Evolutionary conservation across 2,113 vertebrate species (phyloP), one percentile per base, ranked within the genome.

Genomic region (Nothobranchius kuhntae): DNA sequence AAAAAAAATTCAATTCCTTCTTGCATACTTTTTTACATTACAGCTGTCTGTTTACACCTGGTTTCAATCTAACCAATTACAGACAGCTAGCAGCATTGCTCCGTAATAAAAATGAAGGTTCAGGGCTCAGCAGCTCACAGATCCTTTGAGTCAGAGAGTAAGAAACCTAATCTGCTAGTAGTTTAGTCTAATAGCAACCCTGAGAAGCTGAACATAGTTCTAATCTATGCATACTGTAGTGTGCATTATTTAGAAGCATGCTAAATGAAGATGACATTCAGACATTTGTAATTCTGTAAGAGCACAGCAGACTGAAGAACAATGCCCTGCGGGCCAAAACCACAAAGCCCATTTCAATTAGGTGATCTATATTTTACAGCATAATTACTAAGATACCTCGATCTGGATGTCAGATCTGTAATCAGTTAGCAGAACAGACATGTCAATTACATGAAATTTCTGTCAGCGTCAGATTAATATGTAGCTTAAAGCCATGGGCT

Each of bases 231-330:
- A 75, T 75, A 82, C 75, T 77, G 81, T 81, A 73, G 71, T 46
- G 63, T 60, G 40, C 55, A 58, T 84, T 71, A 77, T 80, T 73
- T 65, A 55, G 53, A 42, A 45, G 72, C 76, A 57, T 73, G 76
- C 50, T 80, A 76, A 90, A 86, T 84, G 82, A 84, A 84, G 65
- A 77, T 2, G 85, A 74, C 85, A 59, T 63, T 70, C 9, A 73
- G 84, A 83, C 81, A 73, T 73, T 68, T 80, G 53, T 82, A 75
- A 83, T 79, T 75, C 75, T 70, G 57, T 9, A 56, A 52, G 46
- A 45, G 67, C 45, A 52, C 71, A 77, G 7, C 55, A 76, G 75
- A 80, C 35, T 60, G 47, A 64, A 77, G 78, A 84, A 83, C 66
- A 80, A 81, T 75, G 81, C 65, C 86, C 87, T 7, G 36, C 14